phyloP scores from a whole-genome alignment of 1,140 invertebrate genomes.

The Arctopsyche grandis region DNA sequence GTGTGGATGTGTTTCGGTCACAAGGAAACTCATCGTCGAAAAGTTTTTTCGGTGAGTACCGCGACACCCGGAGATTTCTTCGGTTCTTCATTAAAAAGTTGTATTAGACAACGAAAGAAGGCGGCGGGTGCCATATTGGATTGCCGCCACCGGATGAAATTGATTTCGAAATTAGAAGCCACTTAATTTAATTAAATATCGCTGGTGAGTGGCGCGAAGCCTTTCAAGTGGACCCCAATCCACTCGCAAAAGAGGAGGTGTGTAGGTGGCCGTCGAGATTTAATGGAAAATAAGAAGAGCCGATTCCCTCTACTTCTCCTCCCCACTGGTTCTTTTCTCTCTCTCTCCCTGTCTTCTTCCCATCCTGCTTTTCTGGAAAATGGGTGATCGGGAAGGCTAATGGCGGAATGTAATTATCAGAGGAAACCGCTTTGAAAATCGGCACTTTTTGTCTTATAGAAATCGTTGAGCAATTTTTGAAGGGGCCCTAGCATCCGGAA shows the following conservation, averaged over 20 bases:
- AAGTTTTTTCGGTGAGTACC: neutral
- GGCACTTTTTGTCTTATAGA: slow-evolving; percentile 32
- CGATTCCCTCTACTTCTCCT: neutral
- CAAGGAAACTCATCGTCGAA: neutral
- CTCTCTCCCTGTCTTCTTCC: neutral
- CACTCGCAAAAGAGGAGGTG: neutral
- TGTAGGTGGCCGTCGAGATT: slow-evolving; percentile 1
- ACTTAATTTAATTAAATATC: slow-evolving; percentile 43
- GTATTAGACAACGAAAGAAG: slow-evolving; percentile 21
- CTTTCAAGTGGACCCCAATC: slow-evolving; percentile 17
- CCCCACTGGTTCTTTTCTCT: neutral
- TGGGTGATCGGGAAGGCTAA: neutral
- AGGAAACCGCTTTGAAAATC: slow-evolving; percentile 22
- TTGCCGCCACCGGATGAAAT: slow-evolving; percentile 19
- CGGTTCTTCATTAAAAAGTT: slow-evolving; percentile 38
- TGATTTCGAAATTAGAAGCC: slow-evolving; percentile 41
- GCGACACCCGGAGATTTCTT: neutral
- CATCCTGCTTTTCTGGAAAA: no score
- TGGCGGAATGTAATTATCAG: slow-evolving; percentile 36
- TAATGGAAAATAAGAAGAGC: slow-evolving; percentile 30
- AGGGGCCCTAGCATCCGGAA: neutral
- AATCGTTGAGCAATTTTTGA: neutral
- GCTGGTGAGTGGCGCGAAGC: slow-evolving; percentile 20
- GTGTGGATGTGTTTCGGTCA: no score
- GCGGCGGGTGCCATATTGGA: slow-evolving; percentile 24